Evolutionary conservation across 2,797 vertebrate species (phyloP).

Genomic region (Poecile montanus): DNA sequence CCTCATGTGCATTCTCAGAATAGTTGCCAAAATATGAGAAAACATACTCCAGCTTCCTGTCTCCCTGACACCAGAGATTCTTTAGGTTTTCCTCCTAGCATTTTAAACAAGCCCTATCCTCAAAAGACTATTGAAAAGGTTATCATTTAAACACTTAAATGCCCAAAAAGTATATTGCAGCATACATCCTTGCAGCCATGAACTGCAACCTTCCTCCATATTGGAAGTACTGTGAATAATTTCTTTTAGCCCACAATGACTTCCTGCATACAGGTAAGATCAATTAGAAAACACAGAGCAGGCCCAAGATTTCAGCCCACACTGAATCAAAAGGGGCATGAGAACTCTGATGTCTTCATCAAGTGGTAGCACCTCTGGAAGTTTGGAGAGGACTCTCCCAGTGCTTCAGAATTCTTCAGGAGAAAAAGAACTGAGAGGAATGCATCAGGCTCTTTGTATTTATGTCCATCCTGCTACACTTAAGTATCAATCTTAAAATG

Average conservation of each 20-base stretch:
- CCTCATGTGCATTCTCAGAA: background rate
- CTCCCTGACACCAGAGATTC: background rate
- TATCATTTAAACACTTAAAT: background rate
- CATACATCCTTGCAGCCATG: background rate
- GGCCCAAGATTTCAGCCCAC: background rate
- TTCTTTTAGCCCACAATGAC: background rate
- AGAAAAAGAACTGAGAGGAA: background rate
- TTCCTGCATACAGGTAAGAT: background rate
- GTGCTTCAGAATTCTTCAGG: background rate
- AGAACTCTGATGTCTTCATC: background rate
- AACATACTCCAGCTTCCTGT: background rate
- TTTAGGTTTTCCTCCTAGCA: background rate
- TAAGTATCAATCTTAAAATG: background rate
- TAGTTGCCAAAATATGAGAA: background rate
- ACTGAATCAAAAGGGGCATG: background rate
- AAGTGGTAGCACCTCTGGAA: background rate
- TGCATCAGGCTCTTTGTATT: background rate
- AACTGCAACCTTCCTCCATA: background rate
- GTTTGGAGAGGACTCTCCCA: background rate
- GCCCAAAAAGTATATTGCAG: background rate
- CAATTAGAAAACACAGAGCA: background rate
- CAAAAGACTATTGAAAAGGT: background rate
- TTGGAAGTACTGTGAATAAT: background rate
- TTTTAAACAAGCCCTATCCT: background rate
- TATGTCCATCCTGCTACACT: background rate